phyloP scores from a whole-genome alignment of 35 echinoderm and acorn worm species.

The Lytechinus variegatus region DNA sequence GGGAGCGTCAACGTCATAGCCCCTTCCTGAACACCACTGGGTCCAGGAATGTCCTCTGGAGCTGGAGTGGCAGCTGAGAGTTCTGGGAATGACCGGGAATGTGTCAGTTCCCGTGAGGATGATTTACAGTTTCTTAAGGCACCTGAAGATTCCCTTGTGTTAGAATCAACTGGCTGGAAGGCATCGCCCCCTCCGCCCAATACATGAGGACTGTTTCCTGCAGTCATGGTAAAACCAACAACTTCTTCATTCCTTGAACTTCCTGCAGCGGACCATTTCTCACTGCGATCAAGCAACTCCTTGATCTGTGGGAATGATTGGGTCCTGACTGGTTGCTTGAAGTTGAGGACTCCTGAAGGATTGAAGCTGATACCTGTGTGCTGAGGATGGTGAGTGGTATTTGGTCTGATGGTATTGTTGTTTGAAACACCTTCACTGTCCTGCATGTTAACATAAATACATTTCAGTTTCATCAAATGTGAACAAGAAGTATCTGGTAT shows the following conservation, averaged over 20 bases:
- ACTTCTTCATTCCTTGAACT: background rate
- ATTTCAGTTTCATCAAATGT: no score
- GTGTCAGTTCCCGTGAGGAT: background rate
- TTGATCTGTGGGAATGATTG: slow-evolving; percentile 25
- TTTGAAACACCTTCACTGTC: background rate
- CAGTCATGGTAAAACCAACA: background rate
- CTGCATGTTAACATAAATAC: background rate
- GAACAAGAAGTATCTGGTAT: no score
- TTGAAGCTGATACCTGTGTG: background rate
- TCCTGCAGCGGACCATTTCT: background rate
- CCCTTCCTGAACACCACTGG: background rate
- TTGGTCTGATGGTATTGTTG: slow-evolving; percentile 18
- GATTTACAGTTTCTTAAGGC: background rate
- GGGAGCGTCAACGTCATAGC: background rate
- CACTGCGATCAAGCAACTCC: slow-evolving; percentile 3
- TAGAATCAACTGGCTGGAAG: slow-evolving; percentile 13
- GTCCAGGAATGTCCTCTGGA: background rate
- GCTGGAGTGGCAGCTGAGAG: background rate
- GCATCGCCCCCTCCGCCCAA: background rate
- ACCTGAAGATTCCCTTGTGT: background rate
- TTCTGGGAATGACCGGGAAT: slow-evolving; percentile 37
- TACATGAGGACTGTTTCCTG: background rate
- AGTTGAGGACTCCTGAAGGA: slow-evolving; percentile 23
- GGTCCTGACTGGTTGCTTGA: slow-evolving; percentile 22
- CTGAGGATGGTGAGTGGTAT: background rate